Evolutionary conservation across 2,113 vertebrate genomes (phyloP), one percentile per base, ranked within the genome.

Genomic region (Dicentrarchus labrax): DNA sequence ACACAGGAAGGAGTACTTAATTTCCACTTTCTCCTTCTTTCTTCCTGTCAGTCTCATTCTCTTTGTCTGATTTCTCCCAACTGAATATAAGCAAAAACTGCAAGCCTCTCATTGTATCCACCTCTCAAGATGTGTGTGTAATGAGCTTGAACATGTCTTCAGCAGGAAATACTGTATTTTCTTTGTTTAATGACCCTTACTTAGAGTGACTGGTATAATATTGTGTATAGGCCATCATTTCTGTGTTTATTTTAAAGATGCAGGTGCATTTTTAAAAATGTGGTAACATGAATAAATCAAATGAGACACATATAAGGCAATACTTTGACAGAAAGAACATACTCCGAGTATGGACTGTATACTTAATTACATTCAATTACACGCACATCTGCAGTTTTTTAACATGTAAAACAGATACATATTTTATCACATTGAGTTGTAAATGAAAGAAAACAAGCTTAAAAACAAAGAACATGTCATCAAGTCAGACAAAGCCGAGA

Each of bases 81-180:
- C 59, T 72, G n/a, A 76, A 38, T 45, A 38, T 75, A 57, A 88
- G 76, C 62, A 69, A 19, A 86, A 83, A 74, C 48, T 22, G 13
- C 39, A 77, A 62, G 41, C 11, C 38, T 80, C 79, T 51, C 8
- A 45, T 65, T 43, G 59, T 16, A 15, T 65, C 76, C 36, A 43
- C 72, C 66, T 82, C 53, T 57, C 54, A 72, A 86, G 78, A 88
- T 84, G 77, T 48, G 73, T 82, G 65, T 61, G 56, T 82, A 89
- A 89, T 88, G 81, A 80, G 61, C 84, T 74, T 76, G 48, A 84
- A 76, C 68, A 84, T 50, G 76, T 86, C 59, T 80, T 77, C 71
- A 71, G 81, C 48, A 41, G 61, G 50, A 76, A 78, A 86, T 68
- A 30, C 30, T 30, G 30, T 30, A 76, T 85, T 56, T 50, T 89